Percentiles rank a stretch among this genome's conserved stretches.
phyloP scores from a whole-genome alignment of 2,797 vertebrate genomes.

The Falco biarmicus region DNA sequence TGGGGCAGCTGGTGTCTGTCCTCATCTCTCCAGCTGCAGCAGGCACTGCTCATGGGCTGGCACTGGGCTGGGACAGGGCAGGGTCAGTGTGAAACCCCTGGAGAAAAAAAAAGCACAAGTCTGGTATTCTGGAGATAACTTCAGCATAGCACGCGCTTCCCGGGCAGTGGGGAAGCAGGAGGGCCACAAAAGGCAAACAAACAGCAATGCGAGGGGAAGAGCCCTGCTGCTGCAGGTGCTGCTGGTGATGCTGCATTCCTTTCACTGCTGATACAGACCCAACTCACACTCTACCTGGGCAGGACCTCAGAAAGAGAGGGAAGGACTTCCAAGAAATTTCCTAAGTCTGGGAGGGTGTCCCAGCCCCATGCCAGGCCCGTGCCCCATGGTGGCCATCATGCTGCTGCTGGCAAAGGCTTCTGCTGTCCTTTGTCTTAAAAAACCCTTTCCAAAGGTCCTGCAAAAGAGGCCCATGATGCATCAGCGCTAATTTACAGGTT shows the following conservation, averaged over 20 bases:
- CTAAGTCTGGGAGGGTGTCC: not conserved
- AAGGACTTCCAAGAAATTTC: not conserved
- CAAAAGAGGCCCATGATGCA: too few relatives aligned
- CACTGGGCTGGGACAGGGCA: not conserved
- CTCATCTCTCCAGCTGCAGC: not conserved
- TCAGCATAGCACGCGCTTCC: accelerated
- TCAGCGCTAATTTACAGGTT: not conserved
- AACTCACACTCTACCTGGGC: not conserved
- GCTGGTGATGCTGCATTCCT: not conserved
- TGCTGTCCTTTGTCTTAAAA: not conserved
- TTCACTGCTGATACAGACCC: not conserved
- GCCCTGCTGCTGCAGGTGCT: not conserved
- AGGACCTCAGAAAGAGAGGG: not conserved
- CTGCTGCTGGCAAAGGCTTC: not conserved
- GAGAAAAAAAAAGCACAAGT: too few relatives aligned
- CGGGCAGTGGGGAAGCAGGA: not conserved
- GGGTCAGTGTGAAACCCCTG: not conserved
- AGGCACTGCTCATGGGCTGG: not conserved
- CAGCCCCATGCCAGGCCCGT: not conserved
- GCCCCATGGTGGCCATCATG: too few relatives aligned
- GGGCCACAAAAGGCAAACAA: too few relatives aligned
- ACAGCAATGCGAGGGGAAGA: not conserved
- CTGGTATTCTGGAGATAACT: not conserved
- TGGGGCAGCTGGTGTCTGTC: not conserved
- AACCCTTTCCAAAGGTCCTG: not conserved